phyloP scores from a whole-genome alignment of 2,797 vertebrate species.

The Catamblyrhynchus diadema region DNA sequence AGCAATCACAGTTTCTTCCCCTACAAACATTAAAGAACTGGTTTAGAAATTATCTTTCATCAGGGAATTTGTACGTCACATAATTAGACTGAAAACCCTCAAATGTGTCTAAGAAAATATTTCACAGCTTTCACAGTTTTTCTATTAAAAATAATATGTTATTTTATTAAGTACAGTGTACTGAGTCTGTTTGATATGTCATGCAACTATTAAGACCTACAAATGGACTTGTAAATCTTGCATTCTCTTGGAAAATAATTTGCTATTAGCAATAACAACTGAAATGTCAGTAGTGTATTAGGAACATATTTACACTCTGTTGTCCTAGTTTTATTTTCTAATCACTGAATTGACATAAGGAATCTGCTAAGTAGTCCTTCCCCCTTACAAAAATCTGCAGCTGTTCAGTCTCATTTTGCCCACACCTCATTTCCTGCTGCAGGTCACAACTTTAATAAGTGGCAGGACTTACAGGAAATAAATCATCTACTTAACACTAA shows the following conservation, averaged over 20 bases:
- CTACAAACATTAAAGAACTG: constrained; percentile 72
- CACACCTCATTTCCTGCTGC: constrained; percentile 68
- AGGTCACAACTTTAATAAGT: constrained; percentile 66
- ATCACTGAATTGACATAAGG: constrained; percentile 24
- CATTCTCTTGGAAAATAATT: not conserved
- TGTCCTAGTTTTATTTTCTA: constrained; percentile 47
- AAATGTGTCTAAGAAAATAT: constrained; percentile 6
- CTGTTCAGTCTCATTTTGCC: constrained; percentile 56
- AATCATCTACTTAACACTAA: constrained; percentile 63
- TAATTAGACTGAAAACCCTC: constrained; percentile 10
- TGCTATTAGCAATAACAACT: not conserved
- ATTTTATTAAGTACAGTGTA: constrained; percentile 1
- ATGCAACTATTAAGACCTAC: not conserved
- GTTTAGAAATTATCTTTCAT: constrained; percentile 37
- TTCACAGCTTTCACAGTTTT: constrained; percentile 22
- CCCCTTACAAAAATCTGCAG: constrained; percentile 33
- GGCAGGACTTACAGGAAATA: constrained; percentile 70
- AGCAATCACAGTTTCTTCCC: constrained; percentile 86
- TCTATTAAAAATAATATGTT: not conserved
- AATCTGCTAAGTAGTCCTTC: constrained; percentile 16
- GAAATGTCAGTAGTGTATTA: constrained; percentile 18
- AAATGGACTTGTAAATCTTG: constrained; percentile 20
- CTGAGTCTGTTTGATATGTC: not conserved
- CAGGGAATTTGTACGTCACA: constrained; percentile 22
- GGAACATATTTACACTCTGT: not conserved